Percentiles rank a stretch among this genome's conserved stretches.
phyloP scores from a whole-genome alignment of 2,888 invertebrate genomes.

The Chrysolina oricalcia region DNA sequence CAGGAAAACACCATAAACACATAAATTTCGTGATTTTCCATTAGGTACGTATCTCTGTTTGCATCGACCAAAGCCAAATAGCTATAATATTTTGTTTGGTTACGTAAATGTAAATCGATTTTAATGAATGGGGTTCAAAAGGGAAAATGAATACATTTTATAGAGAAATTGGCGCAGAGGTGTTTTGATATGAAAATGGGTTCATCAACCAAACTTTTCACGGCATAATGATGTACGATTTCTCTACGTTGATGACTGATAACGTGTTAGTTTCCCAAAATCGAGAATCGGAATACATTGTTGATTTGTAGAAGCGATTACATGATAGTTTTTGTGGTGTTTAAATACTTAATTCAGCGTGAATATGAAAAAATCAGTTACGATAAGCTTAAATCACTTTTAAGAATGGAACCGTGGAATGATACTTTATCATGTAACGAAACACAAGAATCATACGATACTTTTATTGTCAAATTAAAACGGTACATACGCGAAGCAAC shows the following conservation, averaged over 20 bases:
- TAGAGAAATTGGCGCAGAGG: not conserved
- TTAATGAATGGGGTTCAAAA: constrained; percentile 10
- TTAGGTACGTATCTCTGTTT: constrained; percentile 15
- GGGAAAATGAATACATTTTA: constrained; percentile 9
- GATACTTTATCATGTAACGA: too few relatives aligned
- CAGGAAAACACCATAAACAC: constrained; percentile 12
- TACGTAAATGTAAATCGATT: constrained; percentile 12
- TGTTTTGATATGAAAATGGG: not conserved
- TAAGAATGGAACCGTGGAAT: too few relatives aligned
- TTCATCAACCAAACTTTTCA: not conserved
- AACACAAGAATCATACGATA: too few relatives aligned
- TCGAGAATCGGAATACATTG: not conserved
- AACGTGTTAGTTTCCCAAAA: not conserved
- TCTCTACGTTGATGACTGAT: not conserved
- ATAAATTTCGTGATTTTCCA: constrained; percentile 14
- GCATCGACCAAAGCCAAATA: constrained; percentile 15
- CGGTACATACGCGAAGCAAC: too few relatives aligned
- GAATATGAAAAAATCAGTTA: too few relatives aligned
- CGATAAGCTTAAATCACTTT: too few relatives aligned
- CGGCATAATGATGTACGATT: not conserved
- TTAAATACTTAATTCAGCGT: too few relatives aligned
- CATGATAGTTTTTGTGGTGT: not conserved
- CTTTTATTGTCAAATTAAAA: too few relatives aligned
- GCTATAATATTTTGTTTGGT: constrained; percentile 19
- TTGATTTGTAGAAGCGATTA: not conserved